A percentile compares a stretch with the other conserved stretches of the same genome.
Evolutionary conservation across 2,888 invertebrate species (phyloP).

Genomic region (Linyphia triangularis): DNA sequence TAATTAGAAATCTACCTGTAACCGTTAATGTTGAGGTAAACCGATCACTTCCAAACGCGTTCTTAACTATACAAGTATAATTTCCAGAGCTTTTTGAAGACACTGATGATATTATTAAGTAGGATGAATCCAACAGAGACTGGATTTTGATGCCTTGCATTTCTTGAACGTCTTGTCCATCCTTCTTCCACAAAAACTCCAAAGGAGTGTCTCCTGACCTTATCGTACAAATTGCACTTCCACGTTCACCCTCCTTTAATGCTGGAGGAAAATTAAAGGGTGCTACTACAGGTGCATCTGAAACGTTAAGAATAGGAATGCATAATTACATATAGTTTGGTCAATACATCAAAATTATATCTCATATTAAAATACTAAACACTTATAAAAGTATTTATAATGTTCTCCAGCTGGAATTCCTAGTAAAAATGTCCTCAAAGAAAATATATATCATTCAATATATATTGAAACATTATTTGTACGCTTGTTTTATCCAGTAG

Average conservation of each 20-base stretch:
- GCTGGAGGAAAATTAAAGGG: conserved; percentile 58
- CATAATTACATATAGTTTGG: too few species aligned
- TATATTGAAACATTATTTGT: too few species aligned
- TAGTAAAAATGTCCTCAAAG: too few species aligned
- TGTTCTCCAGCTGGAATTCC: too few species aligned
- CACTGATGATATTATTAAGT: conserved; percentile 64
- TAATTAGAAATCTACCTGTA: conserved; percentile 52
- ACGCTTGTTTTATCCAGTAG: too few species aligned
- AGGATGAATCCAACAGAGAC: conserved; percentile 52
- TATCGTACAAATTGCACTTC: conserved; percentile 73
- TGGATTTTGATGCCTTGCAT: conserved; percentile 31
- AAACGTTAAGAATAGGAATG: background rate
- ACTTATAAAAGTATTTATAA: too few species aligned
- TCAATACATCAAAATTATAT: too few species aligned
- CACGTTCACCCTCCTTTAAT: conserved; percentile 74
- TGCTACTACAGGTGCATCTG: conserved; percentile 29
- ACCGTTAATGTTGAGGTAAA: conserved; percentile 64
- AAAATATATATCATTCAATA: too few species aligned
- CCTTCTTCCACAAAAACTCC: conserved; percentile 75
- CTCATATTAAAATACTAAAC: too few species aligned
- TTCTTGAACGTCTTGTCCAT: conserved; percentile 13
- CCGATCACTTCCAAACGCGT: conserved; percentile 64
- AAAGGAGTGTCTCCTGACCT: conserved; percentile 76
- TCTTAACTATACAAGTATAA: conserved; percentile 76
- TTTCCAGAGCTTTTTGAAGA: conserved; percentile 66